Conservation (phyloP, 1,140 invertebrate genomes). For the Aphelenchoides besseyi region DNA sequence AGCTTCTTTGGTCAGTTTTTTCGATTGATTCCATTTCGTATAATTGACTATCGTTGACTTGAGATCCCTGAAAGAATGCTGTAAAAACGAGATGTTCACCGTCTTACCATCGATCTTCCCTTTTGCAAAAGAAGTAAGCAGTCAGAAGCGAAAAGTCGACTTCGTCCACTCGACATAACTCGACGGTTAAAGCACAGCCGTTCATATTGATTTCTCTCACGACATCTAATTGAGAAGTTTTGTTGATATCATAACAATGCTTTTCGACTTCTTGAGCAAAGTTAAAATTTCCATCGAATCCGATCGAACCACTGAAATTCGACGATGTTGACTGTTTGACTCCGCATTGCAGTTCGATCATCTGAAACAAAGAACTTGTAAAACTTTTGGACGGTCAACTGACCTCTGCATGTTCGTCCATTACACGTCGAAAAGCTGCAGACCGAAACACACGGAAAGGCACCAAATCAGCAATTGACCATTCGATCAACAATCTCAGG, state of each 20-base stretch:
- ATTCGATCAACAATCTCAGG: not conserved
- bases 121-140: not conserved
- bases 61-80: not conserved
- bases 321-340: not conserved
- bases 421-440: not conserved
- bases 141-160: not conserved
- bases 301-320: not conserved
- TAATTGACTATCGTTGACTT: not conserved
- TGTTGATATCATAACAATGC: not conserved
- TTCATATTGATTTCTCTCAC: not conserved
- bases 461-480: not conserved
- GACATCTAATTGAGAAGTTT: not conserved
- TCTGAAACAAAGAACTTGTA: not conserved
- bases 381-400: no score
- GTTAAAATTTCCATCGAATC: not conserved
- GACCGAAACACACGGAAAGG: not conserved
- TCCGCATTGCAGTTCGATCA: not conserved
- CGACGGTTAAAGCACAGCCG: not conserved
- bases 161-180: not conserved
- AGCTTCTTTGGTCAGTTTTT: not conserved
- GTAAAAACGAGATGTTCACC: not conserved
- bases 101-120: not conserved
- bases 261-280: not conserved
- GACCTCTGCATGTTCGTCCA: not conserved
- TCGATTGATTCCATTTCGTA: not conserved